Evolutionary conservation across 2,797 vertebrate genomes (phyloP), one percentile per base, ranked within the genome.

Genomic region (Molothrus ater): DNA sequence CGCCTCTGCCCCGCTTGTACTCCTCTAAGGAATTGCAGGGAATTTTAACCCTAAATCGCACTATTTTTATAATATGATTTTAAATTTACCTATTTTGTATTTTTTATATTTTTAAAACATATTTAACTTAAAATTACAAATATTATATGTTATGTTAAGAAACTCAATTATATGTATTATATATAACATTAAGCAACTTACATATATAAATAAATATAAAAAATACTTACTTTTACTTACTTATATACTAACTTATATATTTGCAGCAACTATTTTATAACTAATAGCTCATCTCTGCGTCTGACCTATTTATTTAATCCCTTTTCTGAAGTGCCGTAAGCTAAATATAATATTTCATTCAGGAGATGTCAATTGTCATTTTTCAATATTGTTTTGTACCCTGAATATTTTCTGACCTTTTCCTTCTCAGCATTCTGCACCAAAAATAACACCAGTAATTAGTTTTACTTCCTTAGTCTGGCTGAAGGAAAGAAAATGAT

Each of bases 1-100:
- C 50, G 12, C 6, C 10, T 22, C 3, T 0, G n/a, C 14, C 13
- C 36, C 1, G 0, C 21, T 28, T 2, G 0, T 47, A 7, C 22
- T 64, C n/a, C 26, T 56, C 64, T 31, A 10, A 5, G 12, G 14
- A 47, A 22, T 14, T 25, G 48, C 14, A 2, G 22, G n/a, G 26
- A 9, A 31, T 51, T 72, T 65, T 19, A 59, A 43, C 13, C 17
- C 31, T 20, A 64, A 85, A n/a, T 40, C 4, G 0, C 31, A 15
- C 18, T 4, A 0, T 3, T 36, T 72, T 54, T 38, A 11, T 36
- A 7, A 38, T 31, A 16, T 2, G 1, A 11, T 72, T 40, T 29
- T 4, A 19, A 43, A 32, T 50, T 43, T 47, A 31, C 5, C 11
- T 16, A 5, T 7, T 54, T 42, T 48, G 10, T 18, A 24, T 12